phyloP scores from a whole-genome alignment of 2,113 vertebrate genomes.

The Scophthalmus maximus region DNA sequence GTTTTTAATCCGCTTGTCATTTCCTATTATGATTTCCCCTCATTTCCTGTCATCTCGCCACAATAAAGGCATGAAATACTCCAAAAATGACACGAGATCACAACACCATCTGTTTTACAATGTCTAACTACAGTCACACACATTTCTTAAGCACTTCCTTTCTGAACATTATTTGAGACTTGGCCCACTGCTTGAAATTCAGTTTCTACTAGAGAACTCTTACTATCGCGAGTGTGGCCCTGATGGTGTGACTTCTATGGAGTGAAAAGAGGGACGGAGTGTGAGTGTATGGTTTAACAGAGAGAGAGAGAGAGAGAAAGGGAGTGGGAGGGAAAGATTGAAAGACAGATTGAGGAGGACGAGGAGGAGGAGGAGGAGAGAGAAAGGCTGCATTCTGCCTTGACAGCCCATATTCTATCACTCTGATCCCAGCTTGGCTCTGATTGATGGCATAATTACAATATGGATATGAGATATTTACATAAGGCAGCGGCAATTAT shows the following conservation, averaged over 20 bases:
- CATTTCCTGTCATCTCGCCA: too few species aligned
- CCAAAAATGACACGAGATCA: too few species aligned
- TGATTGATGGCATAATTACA: constrained; percentile 74
- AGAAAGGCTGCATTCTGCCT: constrained; percentile 23
- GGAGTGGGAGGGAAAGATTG: constrained; percentile 13
- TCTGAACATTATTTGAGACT: too few species aligned
- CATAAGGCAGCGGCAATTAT: constrained; percentile 49
- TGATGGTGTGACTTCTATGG: not conserved
- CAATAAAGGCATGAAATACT: too few species aligned
- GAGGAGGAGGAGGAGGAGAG: not conserved
- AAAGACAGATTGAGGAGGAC: constrained; percentile 21
- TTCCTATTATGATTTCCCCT: too few species aligned
- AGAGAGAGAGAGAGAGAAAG: constrained; percentile 2
- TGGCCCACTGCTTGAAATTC: too few species aligned
- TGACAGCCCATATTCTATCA: constrained; percentile 62
- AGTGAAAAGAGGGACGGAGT: not conserved
- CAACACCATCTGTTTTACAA: too few species aligned
- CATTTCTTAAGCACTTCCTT: too few species aligned
- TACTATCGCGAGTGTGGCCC: not conserved
- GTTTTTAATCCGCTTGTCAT: too few species aligned
- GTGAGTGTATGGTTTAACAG: not conserved
- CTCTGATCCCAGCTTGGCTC: constrained; percentile 54
- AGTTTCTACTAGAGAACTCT: too few species aligned
- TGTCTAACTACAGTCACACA: too few species aligned
- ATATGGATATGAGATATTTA: constrained; percentile 71